Conservation (phyloP, 2,888 invertebrate species). For the Cheilosia vulpina region DNA sequence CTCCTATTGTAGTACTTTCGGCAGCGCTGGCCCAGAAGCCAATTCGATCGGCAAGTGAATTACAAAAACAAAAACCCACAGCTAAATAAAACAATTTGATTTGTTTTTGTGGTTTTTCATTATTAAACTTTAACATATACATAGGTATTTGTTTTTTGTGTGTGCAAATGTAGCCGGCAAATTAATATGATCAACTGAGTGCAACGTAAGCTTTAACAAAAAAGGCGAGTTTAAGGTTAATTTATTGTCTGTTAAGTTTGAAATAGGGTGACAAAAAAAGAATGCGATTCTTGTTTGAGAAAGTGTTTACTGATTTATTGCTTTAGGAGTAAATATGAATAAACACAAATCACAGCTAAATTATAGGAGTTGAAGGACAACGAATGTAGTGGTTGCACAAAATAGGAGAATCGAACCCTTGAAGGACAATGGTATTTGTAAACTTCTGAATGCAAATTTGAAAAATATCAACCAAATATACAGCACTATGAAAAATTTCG, state of each 20-base stretch:
- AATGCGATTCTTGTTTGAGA: slow-evolving; percentile 20
- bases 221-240: slow-evolving; percentile 50
- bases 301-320: slow-evolving; percentile 42
- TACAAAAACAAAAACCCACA: slow-evolving; percentile 37
- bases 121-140: not conserved
- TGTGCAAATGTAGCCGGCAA: slow-evolving; percentile 48
- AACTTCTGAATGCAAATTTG: too few species aligned
- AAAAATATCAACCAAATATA: too few species aligned
- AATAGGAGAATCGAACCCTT: too few species aligned
- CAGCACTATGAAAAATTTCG: too few species aligned
- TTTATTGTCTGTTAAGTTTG: slow-evolving; percentile 42
- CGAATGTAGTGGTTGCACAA: too few species aligned
- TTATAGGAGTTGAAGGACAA: not conserved
- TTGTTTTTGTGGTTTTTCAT: slow-evolving; percentile 1
- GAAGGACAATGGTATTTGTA: too few species aligned
- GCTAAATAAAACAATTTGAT: slow-evolving; percentile 22
- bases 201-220: slow-evolving; percentile 41
- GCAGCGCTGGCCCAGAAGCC: too few species aligned
- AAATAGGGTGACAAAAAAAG: not conserved
- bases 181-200: slow-evolving; percentile 62
- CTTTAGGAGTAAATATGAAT: not conserved
- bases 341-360: not conserved
- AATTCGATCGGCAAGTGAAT: slow-evolving; percentile 69
- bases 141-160: slow-evolving; percentile 19
- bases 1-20: too few species aligned